Base-by-base conservation (phyloP, 1,140 invertebrate species). In the Nebria ingens region DNA sequence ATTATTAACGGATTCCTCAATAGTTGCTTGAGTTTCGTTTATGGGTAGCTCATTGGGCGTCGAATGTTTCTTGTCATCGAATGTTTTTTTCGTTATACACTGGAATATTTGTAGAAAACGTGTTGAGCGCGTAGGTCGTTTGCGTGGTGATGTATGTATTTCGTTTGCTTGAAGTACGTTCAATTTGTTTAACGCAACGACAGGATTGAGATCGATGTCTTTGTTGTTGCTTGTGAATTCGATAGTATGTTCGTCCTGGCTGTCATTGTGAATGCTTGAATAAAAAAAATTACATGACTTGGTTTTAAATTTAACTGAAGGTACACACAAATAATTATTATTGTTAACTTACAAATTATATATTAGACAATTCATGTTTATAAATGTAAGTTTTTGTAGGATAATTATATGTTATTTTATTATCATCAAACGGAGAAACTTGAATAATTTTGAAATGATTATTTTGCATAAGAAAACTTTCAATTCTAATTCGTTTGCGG, bases 41-140 rank as follows among this genome's bases (percentile, higher is more conserved):
- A 50, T 2, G 52, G 21, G 25, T 54, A 25, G 56, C 15, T 57
- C 58, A 17, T 40, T 60, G 0, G 55, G 29, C 4, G 56, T 53
- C 11, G 58, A 60, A 6, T 54, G 38, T 29, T 61, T 61, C n/a
- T 52, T 54, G 19, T 61, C 60, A 19, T 59, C 57, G 15, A 59
- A 40, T 11, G 57, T 61, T 21, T 53, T 54, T 23, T 53, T 57
- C 19, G 61, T 56, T 20, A 62, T 19, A 56, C 57, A 58, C 6
- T 61, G 56, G 40, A 64, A 57, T 21, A 58, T 11, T 4, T 45
- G 9, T 17, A 45, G 6, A 17, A 45, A 45, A 3, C 40, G 40
- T 17, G 53, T 21, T 54, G 57, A 52, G 52, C 20, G 34, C 54
- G 56, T 34, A 56, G 52, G 34, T 22, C 54, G 22, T 60, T n/a